Percentiles rank a stretch among this genome's conserved stretches.
Conservation (phyloP, 2,797 vertebrate species). For the Tinamus major region DNA sequence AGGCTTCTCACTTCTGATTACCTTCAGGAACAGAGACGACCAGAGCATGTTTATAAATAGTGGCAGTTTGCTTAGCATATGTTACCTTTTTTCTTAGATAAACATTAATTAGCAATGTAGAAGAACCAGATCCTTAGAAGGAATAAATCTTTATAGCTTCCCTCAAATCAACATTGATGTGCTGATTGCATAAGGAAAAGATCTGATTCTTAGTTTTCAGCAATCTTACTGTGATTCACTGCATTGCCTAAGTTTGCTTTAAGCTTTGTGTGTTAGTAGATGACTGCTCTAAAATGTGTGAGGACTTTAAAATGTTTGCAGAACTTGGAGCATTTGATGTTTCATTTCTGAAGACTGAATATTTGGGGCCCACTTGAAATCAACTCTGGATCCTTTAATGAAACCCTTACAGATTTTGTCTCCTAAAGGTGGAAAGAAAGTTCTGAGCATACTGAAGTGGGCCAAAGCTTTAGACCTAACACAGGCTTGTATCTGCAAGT, state of each 20-base stretch:
- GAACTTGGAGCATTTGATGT: not conserved
- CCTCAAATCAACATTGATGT: not conserved
- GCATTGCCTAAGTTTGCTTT: not conserved
- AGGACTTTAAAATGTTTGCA: not conserved
- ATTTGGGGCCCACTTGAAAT: not conserved
- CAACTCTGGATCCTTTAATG: not conserved
- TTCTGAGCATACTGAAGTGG: not conserved
- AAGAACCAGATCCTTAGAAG: slow-evolving; percentile 7
- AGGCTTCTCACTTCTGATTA: slow-evolving; percentile 60
- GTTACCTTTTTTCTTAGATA: slow-evolving; percentile 56
- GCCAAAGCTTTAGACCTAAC: slow-evolving; percentile 8
- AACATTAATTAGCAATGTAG: slow-evolving; percentile 60
- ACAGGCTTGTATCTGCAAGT: not conserved
- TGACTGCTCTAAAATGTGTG: not conserved
- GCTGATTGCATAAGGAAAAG: not conserved
- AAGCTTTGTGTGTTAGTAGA: not conserved
- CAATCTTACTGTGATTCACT: not conserved
- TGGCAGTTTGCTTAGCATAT: slow-evolving; percentile 62
- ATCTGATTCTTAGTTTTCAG: slow-evolving; percentile 6
- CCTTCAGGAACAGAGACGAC: slow-evolving; percentile 50
- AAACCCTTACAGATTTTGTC: not conserved
- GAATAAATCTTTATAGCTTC: slow-evolving; percentile 19
- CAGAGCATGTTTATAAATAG: slow-evolving; percentile 54
- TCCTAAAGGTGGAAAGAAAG: not conserved
- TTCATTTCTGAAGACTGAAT: not conserved